phyloP scores from a whole-genome alignment of 2,113 vertebrate genomes.

The Aphyosemion australe region DNA sequence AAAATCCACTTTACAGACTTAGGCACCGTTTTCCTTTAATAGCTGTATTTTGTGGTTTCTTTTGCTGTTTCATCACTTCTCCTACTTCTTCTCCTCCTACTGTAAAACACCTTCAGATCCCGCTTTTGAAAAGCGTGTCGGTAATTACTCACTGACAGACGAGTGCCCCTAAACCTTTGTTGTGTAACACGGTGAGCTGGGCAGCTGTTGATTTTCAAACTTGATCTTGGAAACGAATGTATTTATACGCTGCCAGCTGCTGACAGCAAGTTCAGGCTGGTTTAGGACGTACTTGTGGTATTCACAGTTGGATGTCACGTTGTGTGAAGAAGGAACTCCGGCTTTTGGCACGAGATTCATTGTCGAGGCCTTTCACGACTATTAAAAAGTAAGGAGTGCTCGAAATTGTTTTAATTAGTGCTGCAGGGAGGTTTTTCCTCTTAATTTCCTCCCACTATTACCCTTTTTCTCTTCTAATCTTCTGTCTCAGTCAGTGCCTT shows the following conservation, averaged over 20 bases:
- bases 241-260: conserved; percentile 9
- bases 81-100: not conserved
- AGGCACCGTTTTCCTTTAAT: not conserved
- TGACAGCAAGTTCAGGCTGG: conserved; percentile 29
- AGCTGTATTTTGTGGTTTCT: not conserved
- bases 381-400: conserved; percentile 27
- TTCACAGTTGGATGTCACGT: conserved; percentile 32
- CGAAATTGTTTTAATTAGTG: conserved; percentile 37
- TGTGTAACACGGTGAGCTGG: not conserved
- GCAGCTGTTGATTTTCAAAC: conserved; percentile 27
- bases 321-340: conserved; percentile 6
- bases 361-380: conserved; percentile 17
- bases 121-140: conserved; percentile 13
- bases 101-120: conserved; percentile 5
- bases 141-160: conserved; percentile 37
- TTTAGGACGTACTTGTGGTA: conserved; percentile 19
- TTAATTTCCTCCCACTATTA: conserved; percentile 23
- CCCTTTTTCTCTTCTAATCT: conserved; percentile 10
- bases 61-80: not conserved
- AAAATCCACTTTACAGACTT: not conserved
- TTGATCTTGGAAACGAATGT: conserved; percentile 6
- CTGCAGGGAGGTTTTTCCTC: conserved; percentile 11
- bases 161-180: conserved; percentile 3
- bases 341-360: conserved; percentile 37
- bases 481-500: conserved; percentile 40